These are phyloP conservation scores for Leptestheria dahalacensis DNA, from an alignment of 1,140 invertebrate genomes.

Conservation along the genomic window DNA sequence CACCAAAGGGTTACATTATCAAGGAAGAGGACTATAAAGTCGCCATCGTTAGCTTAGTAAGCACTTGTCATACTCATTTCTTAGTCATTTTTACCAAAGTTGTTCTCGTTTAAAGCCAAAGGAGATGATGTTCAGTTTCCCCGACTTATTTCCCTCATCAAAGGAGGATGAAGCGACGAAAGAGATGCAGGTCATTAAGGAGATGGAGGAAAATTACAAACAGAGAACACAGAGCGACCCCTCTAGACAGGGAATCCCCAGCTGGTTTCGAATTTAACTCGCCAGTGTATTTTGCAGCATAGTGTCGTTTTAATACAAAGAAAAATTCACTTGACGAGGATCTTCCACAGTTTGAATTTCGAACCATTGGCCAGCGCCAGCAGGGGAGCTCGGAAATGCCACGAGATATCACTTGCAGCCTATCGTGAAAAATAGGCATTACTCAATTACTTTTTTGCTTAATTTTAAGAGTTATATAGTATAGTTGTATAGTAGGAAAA, in stretches of 20 bases:
- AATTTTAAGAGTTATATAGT: no score
- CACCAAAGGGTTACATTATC: slow-evolving; percentile 40
- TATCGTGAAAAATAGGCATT: no score
- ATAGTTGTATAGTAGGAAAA: no score
- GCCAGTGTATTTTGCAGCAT: background rate
- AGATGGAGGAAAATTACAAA: slow-evolving; percentile 11
- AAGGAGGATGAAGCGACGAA: slow-evolving; percentile 21
- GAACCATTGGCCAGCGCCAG: background rate
- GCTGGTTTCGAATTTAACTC: slow-evolving; percentile 1
- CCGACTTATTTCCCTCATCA: slow-evolving; percentile 25
- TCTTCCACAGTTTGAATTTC: background rate
- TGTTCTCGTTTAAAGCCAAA: slow-evolving; percentile 21
- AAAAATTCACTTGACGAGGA: background rate
- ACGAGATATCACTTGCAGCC: background rate
- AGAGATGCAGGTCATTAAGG: slow-evolving; percentile 18
- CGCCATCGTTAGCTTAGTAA: slow-evolving; percentile 66
- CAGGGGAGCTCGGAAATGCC: background rate
- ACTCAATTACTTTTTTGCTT: no score
- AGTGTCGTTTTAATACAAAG: background rate
- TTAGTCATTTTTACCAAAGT: background rate
- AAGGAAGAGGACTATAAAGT: slow-evolving; percentile 74
- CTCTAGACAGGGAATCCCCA: slow-evolving; percentile 10
- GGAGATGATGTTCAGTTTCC: slow-evolving; percentile 26
- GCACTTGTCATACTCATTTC: slow-evolving; percentile 22
- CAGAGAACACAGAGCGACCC: slow-evolving; percentile 14